Evolutionary conservation across 1,140 invertebrate genomes (phyloP).

Genomic region (Teleopsis dalmanni): DNA sequence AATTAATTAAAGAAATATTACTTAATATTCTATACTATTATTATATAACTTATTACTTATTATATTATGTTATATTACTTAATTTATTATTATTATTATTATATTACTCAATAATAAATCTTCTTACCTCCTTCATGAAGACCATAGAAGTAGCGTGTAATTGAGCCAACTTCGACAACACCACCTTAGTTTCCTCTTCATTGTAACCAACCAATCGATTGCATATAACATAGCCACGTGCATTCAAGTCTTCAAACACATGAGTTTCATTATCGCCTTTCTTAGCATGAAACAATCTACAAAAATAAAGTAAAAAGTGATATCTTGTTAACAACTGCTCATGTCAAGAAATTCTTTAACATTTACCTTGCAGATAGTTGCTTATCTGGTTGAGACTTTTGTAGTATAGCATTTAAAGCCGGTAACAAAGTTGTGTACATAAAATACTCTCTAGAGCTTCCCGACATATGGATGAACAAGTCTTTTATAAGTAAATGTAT

Average conservation of each 20-base stretch:
- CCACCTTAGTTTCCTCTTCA: background rate
- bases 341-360: background rate
- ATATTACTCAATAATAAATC: no score
- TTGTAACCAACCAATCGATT: background rate
- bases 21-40: no score
- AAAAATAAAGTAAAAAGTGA: background rate
- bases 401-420: background rate
- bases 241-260: constrained; percentile 4
- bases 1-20: no score
- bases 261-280: background rate
- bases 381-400: background rate
- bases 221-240: background rate
- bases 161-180: constrained; percentile 1
- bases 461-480: background rate
- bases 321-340: background rate
- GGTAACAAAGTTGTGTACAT: background rate
- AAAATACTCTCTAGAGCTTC: background rate
- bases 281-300: background rate
- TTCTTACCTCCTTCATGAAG: background rate
- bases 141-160: constrained; percentile 2
- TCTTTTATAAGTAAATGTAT: background rate
- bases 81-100: no score
- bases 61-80: no score
- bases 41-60: no score
- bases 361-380: background rate